A percentile compares a stretch with the other conserved stretches of the same genome.
Conservation (phyloP, 2,113 vertebrate genomes). For the Galeopterus variegatus region DNA sequence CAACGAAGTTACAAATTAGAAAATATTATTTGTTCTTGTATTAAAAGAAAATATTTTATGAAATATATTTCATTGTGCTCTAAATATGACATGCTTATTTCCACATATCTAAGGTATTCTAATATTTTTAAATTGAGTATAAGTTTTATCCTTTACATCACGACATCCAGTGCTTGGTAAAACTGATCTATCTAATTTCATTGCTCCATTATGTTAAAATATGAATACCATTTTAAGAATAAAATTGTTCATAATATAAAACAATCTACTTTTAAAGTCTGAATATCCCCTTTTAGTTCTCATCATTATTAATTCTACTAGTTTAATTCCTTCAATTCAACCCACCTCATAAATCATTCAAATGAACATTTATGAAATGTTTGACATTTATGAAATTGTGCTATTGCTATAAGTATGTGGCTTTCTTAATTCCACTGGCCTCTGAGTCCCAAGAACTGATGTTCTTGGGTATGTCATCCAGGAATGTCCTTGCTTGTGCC, state of each 20-base stretch:
- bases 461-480: background rate
- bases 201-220: conserved; percentile 1
- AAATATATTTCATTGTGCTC: background rate
- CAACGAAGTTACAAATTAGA: background rate
- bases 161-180: background rate
- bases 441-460: background rate
- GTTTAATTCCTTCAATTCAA: background rate
- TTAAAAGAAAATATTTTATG: background rate
- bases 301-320: background rate
- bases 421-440: background rate
- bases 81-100: background rate
- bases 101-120: background rate
- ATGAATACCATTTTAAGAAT: background rate
- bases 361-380: background rate
- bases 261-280: background rate
- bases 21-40: background rate
- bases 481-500: background rate
- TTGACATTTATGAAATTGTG: background rate
- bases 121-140: background rate
- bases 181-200: background rate
- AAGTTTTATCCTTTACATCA: background rate
- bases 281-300: background rate
- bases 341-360: background rate
- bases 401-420: background rate
- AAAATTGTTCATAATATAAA: background rate